Evolutionary conservation across 2,888 invertebrate species (phyloP), one percentile per base, ranked within the genome.

Genomic region (Caenorhabditis drosophilae): DNA sequence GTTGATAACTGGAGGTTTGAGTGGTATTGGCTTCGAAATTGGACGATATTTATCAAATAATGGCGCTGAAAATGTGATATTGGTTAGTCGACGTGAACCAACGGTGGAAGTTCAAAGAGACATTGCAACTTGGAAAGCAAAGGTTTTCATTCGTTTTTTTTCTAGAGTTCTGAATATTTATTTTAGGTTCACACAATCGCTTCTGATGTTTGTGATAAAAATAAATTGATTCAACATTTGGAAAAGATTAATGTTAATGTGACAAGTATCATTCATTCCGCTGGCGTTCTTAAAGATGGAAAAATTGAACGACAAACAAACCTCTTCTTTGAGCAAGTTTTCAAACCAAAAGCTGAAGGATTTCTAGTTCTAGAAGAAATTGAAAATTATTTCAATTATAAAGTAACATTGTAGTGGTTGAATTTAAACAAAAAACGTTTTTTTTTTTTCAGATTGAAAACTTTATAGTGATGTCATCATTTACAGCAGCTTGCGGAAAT

Each of bases 1-100:
- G 79, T 36, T 81, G 36, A 71, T 81, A 1, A 79, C 78, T 4
- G 80, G 81, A 18, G 81, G 81, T 36, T 62, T 78, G 20, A 70
- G 73, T 34, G 81, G 81, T 16, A 75, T 81, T 12, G 81, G 81
- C 6, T 63, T 73, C 25, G 70, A 63, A 6, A 75, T 76, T 46
- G 78, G 76, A 18, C 58, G 68, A n/a, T 71, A 48, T 38, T 58
- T 77, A 25, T 58, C 48, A 1, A 55, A 61, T 35, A 53, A 41
- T 12, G 62, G 67, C 34, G 71, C 70, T 1, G 56, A 55, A 3
- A 63, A 60, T 15, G 54, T 76, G 1, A 51, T 72, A 2, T 58
- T 76, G 16, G 42, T 73, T n/a, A 66, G 73, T 31, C 49, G 77
- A 57, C 59, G 74, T 45, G 41, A 53, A 27, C 75, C 75, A 31